Percentiles rank a stretch among this genome's conserved stretches.
Evolutionary conservation across 2,797 vertebrate species (phyloP).

Genomic region (Ptychobarbus kaznakovi): DNA sequence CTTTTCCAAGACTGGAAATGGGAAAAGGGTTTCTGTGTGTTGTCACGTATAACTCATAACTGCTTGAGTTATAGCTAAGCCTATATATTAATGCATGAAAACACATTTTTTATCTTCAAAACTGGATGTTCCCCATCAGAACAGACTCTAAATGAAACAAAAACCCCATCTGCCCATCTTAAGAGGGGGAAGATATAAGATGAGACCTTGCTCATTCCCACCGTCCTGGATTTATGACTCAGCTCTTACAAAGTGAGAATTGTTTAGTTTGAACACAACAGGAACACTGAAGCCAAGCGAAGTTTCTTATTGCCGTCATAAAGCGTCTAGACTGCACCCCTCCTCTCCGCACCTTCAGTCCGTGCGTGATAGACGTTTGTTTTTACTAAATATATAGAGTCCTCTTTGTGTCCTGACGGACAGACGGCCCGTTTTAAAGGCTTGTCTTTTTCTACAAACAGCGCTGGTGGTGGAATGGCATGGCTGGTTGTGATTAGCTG

Average conservation of each 20-base stretch:
- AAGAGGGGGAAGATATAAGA: conserved; percentile 37
- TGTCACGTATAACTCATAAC: not conserved
- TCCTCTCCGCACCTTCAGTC: conserved; percentile 71
- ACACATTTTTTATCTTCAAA: conserved; percentile 18
- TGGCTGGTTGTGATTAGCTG: conserved; percentile 13
- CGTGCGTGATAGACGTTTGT: conserved; percentile 73
- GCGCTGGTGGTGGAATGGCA: not conserved
- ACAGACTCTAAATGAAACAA: conserved; percentile 48
- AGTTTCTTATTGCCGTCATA: conserved; percentile 98
- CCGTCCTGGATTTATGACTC: conserved; percentile 69
- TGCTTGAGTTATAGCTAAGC: not conserved
- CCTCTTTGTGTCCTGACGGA: conserved; percentile 70
- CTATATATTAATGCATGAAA: not conserved
- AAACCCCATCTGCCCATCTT: conserved; percentile 59
- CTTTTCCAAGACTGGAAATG: not conserved
- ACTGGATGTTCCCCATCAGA: conserved; percentile 17
- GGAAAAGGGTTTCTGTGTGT: not conserved
- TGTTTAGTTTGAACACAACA: conserved; percentile 91
- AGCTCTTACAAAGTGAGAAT: conserved; percentile 67
- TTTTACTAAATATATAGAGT: conserved; percentile 77
- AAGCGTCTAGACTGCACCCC: conserved; percentile 99
- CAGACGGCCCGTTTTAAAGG: conserved; percentile 51
- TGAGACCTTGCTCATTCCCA: conserved; percentile 63
- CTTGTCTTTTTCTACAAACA: conserved; percentile 31
- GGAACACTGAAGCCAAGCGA: conserved; percentile 89